These are phyloP conservation scores for Synanthedon vespiformis DNA, from an alignment of 2,888 invertebrate genomes.

Conservation along the genomic window DNA sequence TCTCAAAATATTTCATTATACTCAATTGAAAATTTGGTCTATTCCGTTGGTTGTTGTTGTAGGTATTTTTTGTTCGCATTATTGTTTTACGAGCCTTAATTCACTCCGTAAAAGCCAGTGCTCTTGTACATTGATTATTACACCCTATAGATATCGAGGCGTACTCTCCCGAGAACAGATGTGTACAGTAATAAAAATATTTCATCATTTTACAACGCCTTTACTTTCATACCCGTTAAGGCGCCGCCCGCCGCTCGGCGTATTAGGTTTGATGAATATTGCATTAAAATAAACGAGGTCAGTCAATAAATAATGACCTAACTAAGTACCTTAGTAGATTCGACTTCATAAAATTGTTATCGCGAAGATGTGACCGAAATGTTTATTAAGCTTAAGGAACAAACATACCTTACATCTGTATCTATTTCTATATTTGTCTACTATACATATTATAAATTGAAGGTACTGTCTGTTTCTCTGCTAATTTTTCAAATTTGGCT, in stretches of 20 bases:
- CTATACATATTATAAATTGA: no score
- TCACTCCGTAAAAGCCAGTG: conserved; percentile 1
- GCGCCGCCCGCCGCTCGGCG: not conserved
- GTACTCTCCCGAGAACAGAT: conserved; percentile 10
- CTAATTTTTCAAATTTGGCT: no score
- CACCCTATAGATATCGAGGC: conserved; percentile 2
- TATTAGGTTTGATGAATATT: conserved; percentile 1
- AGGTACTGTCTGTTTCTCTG: no score
- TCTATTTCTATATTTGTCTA: no score
- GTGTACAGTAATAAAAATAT: conserved; percentile 19
- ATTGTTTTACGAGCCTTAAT: conserved; percentile 6
- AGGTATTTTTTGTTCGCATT: not conserved
- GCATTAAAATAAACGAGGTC: not conserved
- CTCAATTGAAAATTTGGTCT: no score
- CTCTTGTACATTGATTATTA: conserved; percentile 9
- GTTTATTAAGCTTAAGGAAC: not conserved
- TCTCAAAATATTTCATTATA: no score
- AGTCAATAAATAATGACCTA: not conserved
- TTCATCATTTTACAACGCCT: conserved; percentile 12
- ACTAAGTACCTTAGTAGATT: not conserved
- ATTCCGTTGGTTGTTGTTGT: no score
- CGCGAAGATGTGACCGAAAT: not conserved
- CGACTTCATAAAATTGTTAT: not conserved
- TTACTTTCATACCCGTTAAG: not conserved
- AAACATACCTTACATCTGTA: no score